These are phyloP conservation scores for Myiozetetes cayanensis DNA, from an alignment of 2,113 vertebrate species.

Conservation along the genomic window DNA sequence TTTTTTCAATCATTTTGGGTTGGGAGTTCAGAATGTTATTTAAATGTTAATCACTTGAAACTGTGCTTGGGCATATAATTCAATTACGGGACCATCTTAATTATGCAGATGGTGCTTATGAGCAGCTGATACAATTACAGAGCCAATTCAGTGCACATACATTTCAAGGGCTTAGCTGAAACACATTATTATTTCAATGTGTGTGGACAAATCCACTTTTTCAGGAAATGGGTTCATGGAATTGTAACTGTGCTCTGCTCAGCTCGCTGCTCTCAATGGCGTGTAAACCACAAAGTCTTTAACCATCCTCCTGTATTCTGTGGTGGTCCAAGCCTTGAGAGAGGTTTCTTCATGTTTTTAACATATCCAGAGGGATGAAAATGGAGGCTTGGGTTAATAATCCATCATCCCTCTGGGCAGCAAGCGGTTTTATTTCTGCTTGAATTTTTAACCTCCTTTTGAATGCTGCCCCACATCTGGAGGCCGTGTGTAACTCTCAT, in stretches of 20 bases:
- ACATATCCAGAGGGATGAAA: conserved; percentile 39
- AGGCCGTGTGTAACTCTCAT: neutral
- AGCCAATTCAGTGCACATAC: conserved; percentile 17
- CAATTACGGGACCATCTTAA: conserved; percentile 56
- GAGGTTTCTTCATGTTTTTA: conserved; percentile 25
- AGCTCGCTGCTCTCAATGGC: neutral
- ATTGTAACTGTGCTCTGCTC: neutral
- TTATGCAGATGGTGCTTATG: conserved; percentile 58
- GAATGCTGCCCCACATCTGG: conserved; percentile 29
- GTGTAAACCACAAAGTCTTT: neutral
- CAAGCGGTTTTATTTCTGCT: neutral
- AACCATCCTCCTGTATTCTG: neutral
- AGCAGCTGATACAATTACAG: conserved; percentile 56
- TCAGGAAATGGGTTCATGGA: neutral
- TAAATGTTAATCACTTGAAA: conserved; percentile 66
- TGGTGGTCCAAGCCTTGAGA: neutral
- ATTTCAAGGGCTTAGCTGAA: conserved; percentile 29
- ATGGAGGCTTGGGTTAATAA: conserved; percentile 41
- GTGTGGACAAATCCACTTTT: conserved; percentile 15
- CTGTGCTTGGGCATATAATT: conserved; percentile 56
- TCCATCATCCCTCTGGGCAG: neutral
- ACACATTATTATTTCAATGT: neutral
- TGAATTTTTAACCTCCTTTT: neutral
- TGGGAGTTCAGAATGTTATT: conserved; percentile 56
- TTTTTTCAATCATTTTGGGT: conserved; percentile 43